Evolutionary conservation across 2,888 invertebrate species (phyloP).

Genomic region (Acronicta leporina): DNA sequence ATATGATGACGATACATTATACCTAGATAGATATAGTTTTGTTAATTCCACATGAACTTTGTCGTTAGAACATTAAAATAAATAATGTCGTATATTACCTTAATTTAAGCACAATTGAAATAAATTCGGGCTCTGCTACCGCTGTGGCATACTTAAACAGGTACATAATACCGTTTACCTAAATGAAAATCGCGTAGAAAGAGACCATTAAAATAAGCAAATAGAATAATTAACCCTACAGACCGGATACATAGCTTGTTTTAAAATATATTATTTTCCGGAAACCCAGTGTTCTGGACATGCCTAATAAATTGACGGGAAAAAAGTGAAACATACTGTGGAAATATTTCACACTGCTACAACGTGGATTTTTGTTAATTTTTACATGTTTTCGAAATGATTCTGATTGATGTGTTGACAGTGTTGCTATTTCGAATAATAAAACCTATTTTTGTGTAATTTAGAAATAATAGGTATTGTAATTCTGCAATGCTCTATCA

Average conservation of each 20-base stretch:
- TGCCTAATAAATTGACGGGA: constrained; percentile 49
- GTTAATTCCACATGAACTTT: constrained; percentile 13
- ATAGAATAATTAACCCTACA: constrained; percentile 56
- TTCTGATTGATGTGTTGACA: no score
- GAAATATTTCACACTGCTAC: constrained; percentile 31
- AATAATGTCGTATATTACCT: constrained; percentile 34
- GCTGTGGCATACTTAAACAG: constrained; percentile 52
- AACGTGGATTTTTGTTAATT: constrained; percentile 41
- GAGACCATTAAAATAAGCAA: constrained; percentile 47
- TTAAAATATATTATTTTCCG: constrained; percentile 41
- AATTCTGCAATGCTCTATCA: no score
- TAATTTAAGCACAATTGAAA: constrained; percentile 52
- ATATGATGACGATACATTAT: no score
- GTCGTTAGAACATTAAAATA: constrained; percentile 24
- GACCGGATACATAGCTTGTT: constrained; percentile 47
- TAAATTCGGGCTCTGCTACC: constrained; percentile 45
- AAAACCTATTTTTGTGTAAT: no score
- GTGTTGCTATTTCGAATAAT: no score
- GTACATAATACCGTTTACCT: constrained; percentile 46
- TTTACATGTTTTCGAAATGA: constrained; percentile 40
- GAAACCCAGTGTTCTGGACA: constrained; percentile 43
- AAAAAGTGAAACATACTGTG: constrained; percentile 47
- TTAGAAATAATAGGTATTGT: no score
- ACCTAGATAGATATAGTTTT: constrained; percentile 17
- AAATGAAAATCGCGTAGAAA: constrained; percentile 51